phyloP scores from a whole-genome alignment of 1,140 invertebrate species.

The Cydia pomonella region DNA sequence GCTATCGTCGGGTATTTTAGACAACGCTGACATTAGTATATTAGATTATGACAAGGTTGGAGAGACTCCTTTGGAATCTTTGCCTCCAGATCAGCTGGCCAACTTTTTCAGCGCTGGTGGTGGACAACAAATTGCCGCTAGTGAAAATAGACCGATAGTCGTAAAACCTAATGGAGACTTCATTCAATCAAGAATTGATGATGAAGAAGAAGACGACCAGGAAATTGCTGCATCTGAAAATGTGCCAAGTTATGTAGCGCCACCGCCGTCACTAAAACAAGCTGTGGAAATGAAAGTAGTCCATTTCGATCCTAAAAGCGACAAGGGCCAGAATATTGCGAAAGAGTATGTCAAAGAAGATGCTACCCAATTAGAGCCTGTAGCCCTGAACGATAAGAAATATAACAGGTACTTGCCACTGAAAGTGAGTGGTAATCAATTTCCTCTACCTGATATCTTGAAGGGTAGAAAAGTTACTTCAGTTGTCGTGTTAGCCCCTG shows the following conservation, averaged over 20 bases:
- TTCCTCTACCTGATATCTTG: constrained; percentile 89
- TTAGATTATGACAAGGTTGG: constrained; percentile 93
- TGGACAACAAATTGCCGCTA: constrained; percentile 84
- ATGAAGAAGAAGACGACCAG: constrained; percentile 75
- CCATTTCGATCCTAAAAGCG: constrained; percentile 87
- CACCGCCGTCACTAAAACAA: constrained; percentile 76
- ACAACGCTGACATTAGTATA: constrained; percentile 92
- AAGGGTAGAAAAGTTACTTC: constrained; percentile 88
- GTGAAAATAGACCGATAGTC: constrained; percentile 84
- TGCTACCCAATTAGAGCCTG: constrained; percentile 87
- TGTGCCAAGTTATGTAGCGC: constrained; percentile 67
- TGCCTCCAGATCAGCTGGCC: constrained; percentile 91
- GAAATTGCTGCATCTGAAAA: constrained; percentile 74
- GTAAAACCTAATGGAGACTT: constrained; percentile 83
- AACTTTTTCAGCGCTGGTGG: constrained; percentile 91
- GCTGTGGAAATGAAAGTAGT: constrained; percentile 92
- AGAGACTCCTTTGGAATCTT: constrained; percentile 90
- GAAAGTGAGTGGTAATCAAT: constrained; percentile 91
- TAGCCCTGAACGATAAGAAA: constrained; percentile 86
- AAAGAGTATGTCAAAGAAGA: constrained; percentile 87
- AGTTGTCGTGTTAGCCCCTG: constrained; percentile 90
- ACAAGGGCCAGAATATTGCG: constrained; percentile 86
- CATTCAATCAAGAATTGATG: constrained; percentile 80
- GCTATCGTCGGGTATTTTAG: constrained; percentile 90
- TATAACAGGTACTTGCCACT: constrained; percentile 91